Percentiles rank a stretch among this genome's conserved stretches.
Conservation (phyloP, 2,113 vertebrate species). For the Rhagologus leucostigma region DNA sequence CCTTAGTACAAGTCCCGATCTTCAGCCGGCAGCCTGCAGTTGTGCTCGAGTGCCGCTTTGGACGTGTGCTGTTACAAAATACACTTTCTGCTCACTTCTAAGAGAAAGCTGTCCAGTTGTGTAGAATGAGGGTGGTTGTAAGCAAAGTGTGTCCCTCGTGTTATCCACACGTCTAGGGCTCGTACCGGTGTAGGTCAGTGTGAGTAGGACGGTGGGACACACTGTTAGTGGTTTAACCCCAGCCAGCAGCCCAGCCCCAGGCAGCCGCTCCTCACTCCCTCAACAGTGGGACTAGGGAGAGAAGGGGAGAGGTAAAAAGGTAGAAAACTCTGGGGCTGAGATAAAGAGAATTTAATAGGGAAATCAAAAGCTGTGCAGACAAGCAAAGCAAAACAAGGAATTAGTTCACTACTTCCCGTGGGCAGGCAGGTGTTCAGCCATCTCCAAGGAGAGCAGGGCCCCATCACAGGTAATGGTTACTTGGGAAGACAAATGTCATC, state of each 20-base stretch:
- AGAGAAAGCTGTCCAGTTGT: fast-evolving
- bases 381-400: no score
- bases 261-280: not conserved
- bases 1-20: fast-evolving
- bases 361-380: no score
- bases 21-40: fast-evolving
- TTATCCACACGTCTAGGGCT: fast-evolving
- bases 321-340: not conserved
- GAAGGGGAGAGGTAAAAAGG: not conserved
- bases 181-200: fast-evolving
- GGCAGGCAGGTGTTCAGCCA: no score
- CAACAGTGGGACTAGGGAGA: fast-evolving
- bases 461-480: no score
- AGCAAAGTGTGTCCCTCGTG: fast-evolving
- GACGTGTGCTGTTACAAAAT: fast-evolving
- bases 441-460: no score
- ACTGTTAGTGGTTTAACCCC: fast-evolving
- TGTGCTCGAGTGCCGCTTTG: fast-evolving
- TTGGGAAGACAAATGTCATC: no score
- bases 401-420: fast-evolving
- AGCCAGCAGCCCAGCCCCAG: not conserved
- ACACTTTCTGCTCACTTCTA: fast-evolving
- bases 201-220: fast-evolving
- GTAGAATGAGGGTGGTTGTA: fast-evolving
- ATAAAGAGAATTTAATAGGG: no score